phyloP scores from a whole-genome alignment of 1,140 invertebrate genomes.

The Bombus sylvicola region DNA sequence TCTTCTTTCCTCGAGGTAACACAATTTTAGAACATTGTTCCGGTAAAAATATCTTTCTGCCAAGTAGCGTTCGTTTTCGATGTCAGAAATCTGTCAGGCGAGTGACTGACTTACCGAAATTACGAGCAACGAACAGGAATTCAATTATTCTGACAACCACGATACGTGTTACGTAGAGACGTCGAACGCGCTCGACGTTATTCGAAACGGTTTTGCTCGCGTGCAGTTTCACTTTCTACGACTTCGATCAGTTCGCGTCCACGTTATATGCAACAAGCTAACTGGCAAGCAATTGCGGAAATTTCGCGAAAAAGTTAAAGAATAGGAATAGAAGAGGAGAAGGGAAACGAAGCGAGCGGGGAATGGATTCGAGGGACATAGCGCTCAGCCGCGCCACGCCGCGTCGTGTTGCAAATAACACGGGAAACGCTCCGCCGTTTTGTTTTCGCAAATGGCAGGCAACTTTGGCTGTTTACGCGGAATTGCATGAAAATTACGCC shows the following conservation, averaged over 20 bases:
- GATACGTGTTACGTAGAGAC: not conserved
- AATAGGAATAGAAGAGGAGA: not conserved
- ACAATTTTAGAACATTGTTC: not conserved
- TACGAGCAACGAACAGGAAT: not conserved
- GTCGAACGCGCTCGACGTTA: not conserved
- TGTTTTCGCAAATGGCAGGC: conserved; percentile 21
- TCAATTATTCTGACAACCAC: not conserved
- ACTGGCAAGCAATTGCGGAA: not conserved
- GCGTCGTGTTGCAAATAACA: conserved; percentile 21
- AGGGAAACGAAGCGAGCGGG: not conserved
- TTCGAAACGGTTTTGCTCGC: not conserved
- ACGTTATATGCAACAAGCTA: not conserved
- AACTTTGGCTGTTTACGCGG: conserved; percentile 28
- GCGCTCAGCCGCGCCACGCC: too few relatives aligned
- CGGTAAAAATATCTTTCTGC: not conserved
- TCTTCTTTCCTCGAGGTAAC: not conserved
- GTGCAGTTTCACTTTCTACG: not conserved
- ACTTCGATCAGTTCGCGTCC: not conserved
- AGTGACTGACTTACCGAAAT: not conserved
- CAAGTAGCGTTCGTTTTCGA: not conserved
- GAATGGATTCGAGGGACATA: not conserved
- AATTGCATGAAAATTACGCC: conserved; percentile 58
- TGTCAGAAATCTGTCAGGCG: not conserved
- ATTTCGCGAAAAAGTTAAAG: too few relatives aligned
- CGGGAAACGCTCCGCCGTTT: conserved; percentile 37